These are phyloP conservation scores for Spisula solida DNA, from an alignment of 2,888 invertebrate species.

Conservation along the genomic window DNA sequence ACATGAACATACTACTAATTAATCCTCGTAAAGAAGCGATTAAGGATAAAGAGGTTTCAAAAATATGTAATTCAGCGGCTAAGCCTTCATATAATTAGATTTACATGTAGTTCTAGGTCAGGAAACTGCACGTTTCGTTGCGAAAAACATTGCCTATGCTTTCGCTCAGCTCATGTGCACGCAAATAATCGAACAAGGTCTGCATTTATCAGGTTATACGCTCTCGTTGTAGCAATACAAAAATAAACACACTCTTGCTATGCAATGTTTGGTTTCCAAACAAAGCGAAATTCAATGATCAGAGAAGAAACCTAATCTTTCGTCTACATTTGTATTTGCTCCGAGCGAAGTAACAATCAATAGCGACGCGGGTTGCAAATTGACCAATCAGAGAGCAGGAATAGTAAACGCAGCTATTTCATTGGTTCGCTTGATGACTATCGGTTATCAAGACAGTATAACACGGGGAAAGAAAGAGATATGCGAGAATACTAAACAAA, in stretches of 20 bases:
- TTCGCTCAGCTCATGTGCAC: background rate
- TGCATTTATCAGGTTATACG: conserved; percentile 40
- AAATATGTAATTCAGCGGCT: background rate
- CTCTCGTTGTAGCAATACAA: conserved; percentile 53
- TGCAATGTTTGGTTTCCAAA: conserved; percentile 31
- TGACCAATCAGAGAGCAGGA: conserved; percentile 77
- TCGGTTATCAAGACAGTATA: conserved; percentile 32
- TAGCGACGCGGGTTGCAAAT: conserved; percentile 48
- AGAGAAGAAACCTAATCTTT: conserved; percentile 55
- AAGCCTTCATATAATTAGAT: background rate
- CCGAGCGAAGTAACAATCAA: conserved; percentile 61
- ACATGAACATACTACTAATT: background rate
- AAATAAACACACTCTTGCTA: conserved; percentile 53
- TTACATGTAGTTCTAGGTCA: too few species aligned
- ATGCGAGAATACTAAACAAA: background rate
- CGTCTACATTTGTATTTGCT: conserved; percentile 45
- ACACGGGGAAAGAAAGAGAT: conserved; percentile 24
- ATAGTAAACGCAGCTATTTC: conserved; percentile 69
- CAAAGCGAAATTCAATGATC: conserved; percentile 35
- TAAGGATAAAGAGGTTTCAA: background rate
- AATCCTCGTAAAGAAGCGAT: background rate
- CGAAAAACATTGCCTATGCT: background rate
- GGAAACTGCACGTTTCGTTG: background rate
- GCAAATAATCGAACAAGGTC: conserved; percentile 33
- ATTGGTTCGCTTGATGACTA: conserved; percentile 66